These are phyloP conservation scores for Chelmon rostratus DNA, from an alignment of 2,797 vertebrate species.

Conservation along the genomic window DNA sequence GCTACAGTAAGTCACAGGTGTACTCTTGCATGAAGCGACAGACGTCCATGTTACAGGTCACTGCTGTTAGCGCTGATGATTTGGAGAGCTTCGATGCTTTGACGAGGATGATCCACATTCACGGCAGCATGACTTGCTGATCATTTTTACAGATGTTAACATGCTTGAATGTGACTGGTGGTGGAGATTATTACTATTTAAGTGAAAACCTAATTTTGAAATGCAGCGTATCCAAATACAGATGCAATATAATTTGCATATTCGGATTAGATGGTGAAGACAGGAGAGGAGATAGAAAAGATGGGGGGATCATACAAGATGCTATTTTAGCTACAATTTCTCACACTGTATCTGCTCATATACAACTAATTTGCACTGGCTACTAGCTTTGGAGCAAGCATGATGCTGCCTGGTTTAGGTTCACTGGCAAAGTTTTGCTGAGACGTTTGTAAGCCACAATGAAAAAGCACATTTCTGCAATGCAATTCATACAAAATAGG, in stretches of 20 bases:
- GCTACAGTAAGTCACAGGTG: no score
- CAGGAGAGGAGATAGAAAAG: no score
- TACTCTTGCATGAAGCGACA: no score
- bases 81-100: no score
- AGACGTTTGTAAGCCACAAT: slow-evolving; percentile 7
- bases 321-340: background rate
- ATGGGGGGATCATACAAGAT: no score
- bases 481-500: background rate
- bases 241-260: background rate
- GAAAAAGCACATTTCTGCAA: background rate
- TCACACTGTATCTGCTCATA: background rate
- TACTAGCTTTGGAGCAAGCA: slow-evolving; percentile 6
- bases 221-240: background rate
- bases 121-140: no score
- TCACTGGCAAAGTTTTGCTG: background rate
- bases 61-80: no score
- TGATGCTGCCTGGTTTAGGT: background rate
- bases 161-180: background rate
- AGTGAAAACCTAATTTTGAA: no score
- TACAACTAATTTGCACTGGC: background rate
- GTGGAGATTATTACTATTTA: background rate
- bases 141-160: no score
- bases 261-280: background rate
- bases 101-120: no score
- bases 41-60: no score